These are phyloP conservation scores for Eubasilissa regina DNA, from an alignment of 1,140 invertebrate species.

Conservation along the genomic window DNA sequence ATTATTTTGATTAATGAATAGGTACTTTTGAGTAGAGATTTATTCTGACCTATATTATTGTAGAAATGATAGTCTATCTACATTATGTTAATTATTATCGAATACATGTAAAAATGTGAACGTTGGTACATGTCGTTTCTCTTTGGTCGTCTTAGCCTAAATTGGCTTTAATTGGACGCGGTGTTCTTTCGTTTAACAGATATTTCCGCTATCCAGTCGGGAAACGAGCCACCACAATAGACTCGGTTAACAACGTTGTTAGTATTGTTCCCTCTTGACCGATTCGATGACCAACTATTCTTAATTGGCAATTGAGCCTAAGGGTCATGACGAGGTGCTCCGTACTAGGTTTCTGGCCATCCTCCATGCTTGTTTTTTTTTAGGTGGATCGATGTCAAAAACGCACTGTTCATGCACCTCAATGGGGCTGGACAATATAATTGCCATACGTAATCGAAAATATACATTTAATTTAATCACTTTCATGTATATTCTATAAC, in stretches of 20 bases:
- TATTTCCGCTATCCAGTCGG: conserved; percentile 38
- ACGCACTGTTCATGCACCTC: neutral
- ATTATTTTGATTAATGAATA: no score
- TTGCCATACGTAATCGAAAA: no score
- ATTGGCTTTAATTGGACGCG: neutral
- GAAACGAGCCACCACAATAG: conserved; percentile 23
- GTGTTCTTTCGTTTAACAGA: conserved; percentile 16
- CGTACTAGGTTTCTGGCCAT: neutral
- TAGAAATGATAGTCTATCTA: no score
- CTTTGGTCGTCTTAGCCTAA: no score
- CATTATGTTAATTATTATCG: no score
- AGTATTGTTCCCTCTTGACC: conserved; percentile 35
- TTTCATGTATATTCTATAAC: no score
- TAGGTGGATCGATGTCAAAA: conserved; percentile 20
- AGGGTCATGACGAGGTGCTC: conserved; percentile 8
- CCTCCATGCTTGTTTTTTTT: neutral
- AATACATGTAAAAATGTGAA: no score
- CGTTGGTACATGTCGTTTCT: no score
- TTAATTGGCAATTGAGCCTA: conserved; percentile 50
- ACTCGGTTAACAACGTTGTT: conserved; percentile 24
- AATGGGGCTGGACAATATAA: neutral
- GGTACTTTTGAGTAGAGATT: no score
- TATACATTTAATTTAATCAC: no score
- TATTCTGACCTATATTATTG: no score
- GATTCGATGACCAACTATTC: conserved; percentile 44